Evolutionary conservation across 2,888 invertebrate species (phyloP).

Genomic region (Cephus pulcher): DNA sequence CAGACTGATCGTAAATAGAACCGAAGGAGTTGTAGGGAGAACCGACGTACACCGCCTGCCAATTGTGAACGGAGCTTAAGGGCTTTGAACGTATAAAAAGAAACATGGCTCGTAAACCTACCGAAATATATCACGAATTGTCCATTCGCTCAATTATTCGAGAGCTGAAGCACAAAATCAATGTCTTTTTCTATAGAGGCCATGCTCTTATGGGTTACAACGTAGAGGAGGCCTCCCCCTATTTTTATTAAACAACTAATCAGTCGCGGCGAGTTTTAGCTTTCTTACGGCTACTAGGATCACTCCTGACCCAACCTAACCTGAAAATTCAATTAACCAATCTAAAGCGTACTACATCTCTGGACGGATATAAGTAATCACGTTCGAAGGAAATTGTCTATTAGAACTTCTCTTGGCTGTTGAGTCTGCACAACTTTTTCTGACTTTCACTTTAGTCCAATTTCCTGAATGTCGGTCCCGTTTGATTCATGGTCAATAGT

Average conservation of each 20-base stretch:
- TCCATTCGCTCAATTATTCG: not conserved
- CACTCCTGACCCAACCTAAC: not conserved
- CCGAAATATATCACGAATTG: not conserved
- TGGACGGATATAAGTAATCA: not conserved
- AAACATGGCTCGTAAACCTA: not conserved
- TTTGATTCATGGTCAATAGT: not conserved
- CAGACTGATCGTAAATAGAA: not conserved
- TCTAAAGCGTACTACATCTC: not conserved
- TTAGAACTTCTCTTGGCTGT: not conserved
- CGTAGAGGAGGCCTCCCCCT: not conserved
- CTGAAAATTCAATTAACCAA: not conserved
- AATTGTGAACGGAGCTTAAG: not conserved
- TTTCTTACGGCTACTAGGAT: not conserved
- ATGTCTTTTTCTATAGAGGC: not conserved
- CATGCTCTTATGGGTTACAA: not conserved
- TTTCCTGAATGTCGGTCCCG: not conserved
- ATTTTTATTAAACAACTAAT: not conserved
- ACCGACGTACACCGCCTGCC: not conserved
- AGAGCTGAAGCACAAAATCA: not conserved
- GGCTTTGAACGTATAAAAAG: not conserved
- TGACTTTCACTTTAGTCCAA: not conserved
- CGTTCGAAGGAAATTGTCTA: not conserved
- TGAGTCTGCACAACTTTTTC: not conserved
- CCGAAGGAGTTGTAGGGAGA: not conserved
- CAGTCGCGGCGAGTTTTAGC: not conserved